A percentile compares a stretch with the other conserved stretches of the same genome.
Evolutionary conservation across 2,888 invertebrate genomes (phyloP).

Genomic region (Lypha dubia): DNA sequence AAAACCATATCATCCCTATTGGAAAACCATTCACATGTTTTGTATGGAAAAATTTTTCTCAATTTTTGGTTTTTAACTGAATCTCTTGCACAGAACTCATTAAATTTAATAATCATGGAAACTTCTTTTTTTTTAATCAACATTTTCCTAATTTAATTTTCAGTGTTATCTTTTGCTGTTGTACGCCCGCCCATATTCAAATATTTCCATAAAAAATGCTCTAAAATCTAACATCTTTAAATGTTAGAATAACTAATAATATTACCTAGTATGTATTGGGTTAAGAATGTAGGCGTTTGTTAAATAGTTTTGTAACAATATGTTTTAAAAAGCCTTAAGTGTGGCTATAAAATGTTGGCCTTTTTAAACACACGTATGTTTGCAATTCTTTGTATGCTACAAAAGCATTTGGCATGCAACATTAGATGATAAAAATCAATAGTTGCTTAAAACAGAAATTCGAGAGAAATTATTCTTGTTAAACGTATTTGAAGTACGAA

Average conservation of each 20-base stretch:
- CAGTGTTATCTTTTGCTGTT: slow-evolving; percentile 21
- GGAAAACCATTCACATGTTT: too few relatives aligned
- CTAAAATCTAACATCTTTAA: slow-evolving; percentile 57
- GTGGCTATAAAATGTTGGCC: slow-evolving; percentile 35
- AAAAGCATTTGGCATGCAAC: slow-evolving; percentile 66
- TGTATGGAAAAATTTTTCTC: not conserved
- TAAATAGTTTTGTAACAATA: slow-evolving; percentile 20
- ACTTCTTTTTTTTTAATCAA: slow-evolving; percentile 18
- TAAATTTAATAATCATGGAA: slow-evolving; percentile 30
- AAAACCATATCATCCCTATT: too few relatives aligned
- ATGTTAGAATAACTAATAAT: slow-evolving; percentile 11
- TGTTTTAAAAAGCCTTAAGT: slow-evolving; percentile 44
- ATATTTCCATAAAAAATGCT: slow-evolving; percentile 22
- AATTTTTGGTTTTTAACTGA: not conserved
- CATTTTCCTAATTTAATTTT: slow-evolving; percentile 48
- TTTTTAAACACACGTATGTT: not conserved
- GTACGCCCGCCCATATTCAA: slow-evolving; percentile 26
- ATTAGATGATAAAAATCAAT: slow-evolving; percentile 66
- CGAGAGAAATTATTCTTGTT: slow-evolving; percentile 58
- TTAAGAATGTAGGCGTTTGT: slow-evolving; percentile 52
- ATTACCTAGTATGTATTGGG: slow-evolving; percentile 8
- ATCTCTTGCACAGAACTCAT: slow-evolving; percentile 6
- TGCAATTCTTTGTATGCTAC: slow-evolving; percentile 3
- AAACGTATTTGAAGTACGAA: slow-evolving; percentile 26
- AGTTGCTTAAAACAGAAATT: slow-evolving; percentile 65